Conservation (phyloP, 2,113 vertebrate species). For the Phalacrocorax aristotelis region DNA sequence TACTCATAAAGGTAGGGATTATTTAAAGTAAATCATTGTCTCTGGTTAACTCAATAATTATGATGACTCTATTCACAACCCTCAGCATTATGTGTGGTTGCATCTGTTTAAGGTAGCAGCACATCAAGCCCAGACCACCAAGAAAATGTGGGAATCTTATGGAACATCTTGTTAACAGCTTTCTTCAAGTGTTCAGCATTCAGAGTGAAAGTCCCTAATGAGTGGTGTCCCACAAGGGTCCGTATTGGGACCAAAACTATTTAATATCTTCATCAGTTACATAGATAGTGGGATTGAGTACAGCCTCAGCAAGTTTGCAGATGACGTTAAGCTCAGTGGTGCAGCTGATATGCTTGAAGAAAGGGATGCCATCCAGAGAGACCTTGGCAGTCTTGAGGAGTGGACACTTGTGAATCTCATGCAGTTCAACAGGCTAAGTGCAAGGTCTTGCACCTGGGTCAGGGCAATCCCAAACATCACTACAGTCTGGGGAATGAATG, state of each 20-base stretch:
- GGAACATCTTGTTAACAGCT: not conserved
- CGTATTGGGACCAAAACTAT: not conserved
- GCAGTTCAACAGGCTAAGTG: not conserved
- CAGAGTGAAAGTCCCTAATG: not conserved
- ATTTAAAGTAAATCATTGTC: not conserved
- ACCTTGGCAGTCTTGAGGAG: not conserved
- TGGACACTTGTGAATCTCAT: not conserved
- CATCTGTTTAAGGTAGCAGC: not conserved
- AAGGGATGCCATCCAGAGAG: not conserved
- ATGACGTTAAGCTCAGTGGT: not conserved
- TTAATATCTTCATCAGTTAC: not conserved
- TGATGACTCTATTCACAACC: not conserved
- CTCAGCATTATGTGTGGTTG: not conserved
- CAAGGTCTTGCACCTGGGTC: not conserved
- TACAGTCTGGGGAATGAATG: not conserved
- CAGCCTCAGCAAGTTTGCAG: not conserved
- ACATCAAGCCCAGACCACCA: too few relatives aligned
- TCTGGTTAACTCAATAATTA: not conserved
- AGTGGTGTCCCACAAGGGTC: not conserved
- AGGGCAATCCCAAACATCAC: not conserved
- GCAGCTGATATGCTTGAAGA: not conserved
- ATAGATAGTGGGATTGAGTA: not conserved
- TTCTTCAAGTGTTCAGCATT: not conserved
- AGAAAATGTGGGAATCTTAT: not conserved
- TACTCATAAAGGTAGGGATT: not conserved